Evolutionary conservation across 2,888 invertebrate species (phyloP), one percentile per base, ranked within the genome.

Genomic region (Chromoteleia sp.): DNA sequence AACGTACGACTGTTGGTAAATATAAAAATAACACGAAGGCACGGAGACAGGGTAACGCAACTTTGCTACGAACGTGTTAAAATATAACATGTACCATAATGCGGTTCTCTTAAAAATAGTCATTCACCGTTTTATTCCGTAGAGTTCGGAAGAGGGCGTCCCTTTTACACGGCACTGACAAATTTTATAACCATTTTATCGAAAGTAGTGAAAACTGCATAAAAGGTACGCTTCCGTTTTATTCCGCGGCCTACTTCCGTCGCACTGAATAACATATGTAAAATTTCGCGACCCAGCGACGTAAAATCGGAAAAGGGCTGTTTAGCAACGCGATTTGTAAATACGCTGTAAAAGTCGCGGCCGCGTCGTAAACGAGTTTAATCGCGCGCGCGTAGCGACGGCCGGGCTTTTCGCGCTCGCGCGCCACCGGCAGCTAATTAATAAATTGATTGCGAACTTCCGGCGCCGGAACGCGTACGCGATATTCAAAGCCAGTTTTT

Each of bases 111-210:
- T 52, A 67, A 71, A 71, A 71, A 48, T 71, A 48, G 29, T 39
- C 36, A 36, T 59, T 48, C 29, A 10, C 1, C 21, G 3, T 39
- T 71, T 50, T 33, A 59, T 39, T 45, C 50, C 19, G 12, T 6
- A 2, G 4, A 30, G 29, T 59, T 39, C 29, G 29, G 21, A 15
- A 71, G 52, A 10, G 3, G 50, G 8, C 6, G 19, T 10, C 41
- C 50, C 30, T 71, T 71, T 71, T 59, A 59, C 58, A 50, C 33
- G 17, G 59, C 59, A 48, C 50, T 50, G 50, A 50, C 71, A 29
- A 73, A 61, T 73, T 73, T 73, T 61, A 73, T 54, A 43, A 8
- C 41, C n/a, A 61, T 73, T 61, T 61, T 73, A 70, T 70, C 56
- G 43, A 39, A 59, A 48, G 39, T 21, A 71, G 50, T 59, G 59